These are phyloP conservation scores for Melanaphis sacchari DNA, from an alignment of 1,140 invertebrate species.

Conservation along the genomic window DNA sequence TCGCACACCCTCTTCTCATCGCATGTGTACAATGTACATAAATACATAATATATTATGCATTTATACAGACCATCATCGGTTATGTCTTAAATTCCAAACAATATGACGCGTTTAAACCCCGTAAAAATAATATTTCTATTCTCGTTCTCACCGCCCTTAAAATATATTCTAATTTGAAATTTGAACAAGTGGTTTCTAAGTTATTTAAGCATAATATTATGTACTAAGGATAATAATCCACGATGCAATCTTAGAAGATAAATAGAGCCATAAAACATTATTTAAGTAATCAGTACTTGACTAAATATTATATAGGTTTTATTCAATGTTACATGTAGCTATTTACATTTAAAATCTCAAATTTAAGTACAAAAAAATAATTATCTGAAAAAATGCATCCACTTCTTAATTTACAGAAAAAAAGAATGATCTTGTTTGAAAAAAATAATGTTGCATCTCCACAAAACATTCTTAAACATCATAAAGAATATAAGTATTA, in stretches of 20 bases:
- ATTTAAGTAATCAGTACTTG: neutral
- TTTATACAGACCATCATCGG: neutral
- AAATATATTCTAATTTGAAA: neutral
- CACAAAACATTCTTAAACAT: neutral
- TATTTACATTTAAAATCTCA: neutral
- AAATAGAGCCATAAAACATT: neutral
- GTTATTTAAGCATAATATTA: no score
- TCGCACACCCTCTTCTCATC: constrained; percentile 19
- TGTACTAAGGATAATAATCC: no score
- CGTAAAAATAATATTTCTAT: neutral
- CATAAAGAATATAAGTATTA: neutral
- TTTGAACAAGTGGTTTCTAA: neutral
- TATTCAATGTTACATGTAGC: no score
- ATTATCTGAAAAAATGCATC: neutral
- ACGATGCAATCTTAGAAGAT: neutral
- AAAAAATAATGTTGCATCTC: neutral
- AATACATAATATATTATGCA: neutral
- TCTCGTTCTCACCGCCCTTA: neutral
- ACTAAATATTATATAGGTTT: no score
- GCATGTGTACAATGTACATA: neutral
- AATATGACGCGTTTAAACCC: neutral
- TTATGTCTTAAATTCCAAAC: constrained; percentile 15
- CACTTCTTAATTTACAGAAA: neutral
- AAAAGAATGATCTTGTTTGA: neutral
- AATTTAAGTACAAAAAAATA: neutral